Percentiles rank a stretch among this genome's conserved stretches.
phyloP scores from a whole-genome alignment of 2,888 invertebrate species.

The Drosophila tripunctata region DNA sequence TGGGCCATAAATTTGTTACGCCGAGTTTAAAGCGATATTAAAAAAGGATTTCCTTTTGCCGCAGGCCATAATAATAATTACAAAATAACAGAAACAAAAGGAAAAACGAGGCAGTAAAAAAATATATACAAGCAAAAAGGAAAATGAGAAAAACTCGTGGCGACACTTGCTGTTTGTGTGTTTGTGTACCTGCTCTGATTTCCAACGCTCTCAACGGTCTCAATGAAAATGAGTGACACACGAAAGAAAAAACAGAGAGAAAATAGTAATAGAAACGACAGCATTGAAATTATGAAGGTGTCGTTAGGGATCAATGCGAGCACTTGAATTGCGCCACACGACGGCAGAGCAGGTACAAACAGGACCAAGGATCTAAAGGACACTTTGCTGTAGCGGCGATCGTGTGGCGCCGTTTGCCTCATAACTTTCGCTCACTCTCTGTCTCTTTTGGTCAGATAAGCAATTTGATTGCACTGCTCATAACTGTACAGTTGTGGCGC shows the following conservation, averaged over 20 bases:
- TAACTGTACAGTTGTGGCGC: conserved; percentile 51
- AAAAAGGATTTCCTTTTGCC: conserved; percentile 74
- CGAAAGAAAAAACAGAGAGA: not conserved
- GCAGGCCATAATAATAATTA: conserved; percentile 70
- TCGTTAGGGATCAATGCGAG: conserved; percentile 15
- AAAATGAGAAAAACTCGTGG: conserved; percentile 3
- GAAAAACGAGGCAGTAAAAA: conserved; percentile 8
- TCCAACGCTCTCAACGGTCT: conserved; percentile 32
- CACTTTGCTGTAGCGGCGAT: conserved; percentile 20
- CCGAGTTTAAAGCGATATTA: conserved; percentile 61
- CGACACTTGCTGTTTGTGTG: conserved; percentile 21
- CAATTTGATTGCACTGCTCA: not conserved
- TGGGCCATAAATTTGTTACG: conserved; percentile 72
- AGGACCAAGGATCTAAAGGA: conserved; percentile 1
- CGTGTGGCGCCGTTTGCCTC: conserved; percentile 73
- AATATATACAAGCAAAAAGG: not conserved
- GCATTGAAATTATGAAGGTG: conserved; percentile 32
- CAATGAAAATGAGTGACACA: conserved; percentile 61
- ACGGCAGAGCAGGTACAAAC: conserved; percentile 33
- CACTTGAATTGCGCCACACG: conserved; percentile 38
- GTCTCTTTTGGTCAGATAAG: conserved; percentile 42
- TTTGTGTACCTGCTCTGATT: conserved; percentile 67
- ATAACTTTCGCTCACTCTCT: conserved; percentile 51
- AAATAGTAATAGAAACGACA: not conserved
- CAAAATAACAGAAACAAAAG: conserved; percentile 52